Evolutionary conservation across 2,113 vertebrate genomes (phyloP).

Genomic region (Aythya baeri): DNA sequence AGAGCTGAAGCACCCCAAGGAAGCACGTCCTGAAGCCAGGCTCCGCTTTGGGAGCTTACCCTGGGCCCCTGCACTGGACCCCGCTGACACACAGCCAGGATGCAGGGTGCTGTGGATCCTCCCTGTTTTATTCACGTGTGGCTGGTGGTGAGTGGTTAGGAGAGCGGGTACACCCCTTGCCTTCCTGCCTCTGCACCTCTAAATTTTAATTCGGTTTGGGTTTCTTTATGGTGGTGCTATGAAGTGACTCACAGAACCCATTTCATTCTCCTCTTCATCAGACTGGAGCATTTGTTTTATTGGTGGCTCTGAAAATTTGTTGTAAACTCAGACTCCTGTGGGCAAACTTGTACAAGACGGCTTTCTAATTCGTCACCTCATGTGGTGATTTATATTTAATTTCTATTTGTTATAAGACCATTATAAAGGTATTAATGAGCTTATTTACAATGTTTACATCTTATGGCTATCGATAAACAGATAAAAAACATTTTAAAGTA

Average conservation of each 20-base stretch:
- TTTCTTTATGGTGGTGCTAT: neutral
- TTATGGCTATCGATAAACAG: neutral
- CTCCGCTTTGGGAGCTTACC: neutral
- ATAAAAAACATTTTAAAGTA: neutral
- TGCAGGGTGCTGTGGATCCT: neutral
- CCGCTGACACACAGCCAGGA: neutral
- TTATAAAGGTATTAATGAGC: neutral
- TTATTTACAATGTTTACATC: neutral
- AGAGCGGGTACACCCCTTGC: neutral
- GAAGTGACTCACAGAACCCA: rapidly evolving
- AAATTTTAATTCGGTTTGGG: neutral
- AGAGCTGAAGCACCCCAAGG: neutral
- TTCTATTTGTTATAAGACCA: neutral
- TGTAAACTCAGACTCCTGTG: neutral
- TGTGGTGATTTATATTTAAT: neutral
- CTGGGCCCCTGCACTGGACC: neutral
- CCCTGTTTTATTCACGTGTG: neutral
- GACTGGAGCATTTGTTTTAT: neutral
- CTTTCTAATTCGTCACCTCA: neutral
- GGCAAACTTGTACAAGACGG: neutral
- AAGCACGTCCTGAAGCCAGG: neutral
- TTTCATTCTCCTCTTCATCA: rapidly evolving
- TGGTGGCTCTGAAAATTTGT: neutral
- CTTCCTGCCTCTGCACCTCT: neutral
- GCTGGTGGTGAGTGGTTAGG: too few relatives aligned